These are phyloP conservation scores for Tenodera sinensis DNA, from an alignment of 2,888 invertebrate genomes.

Conservation along the genomic window DNA sequence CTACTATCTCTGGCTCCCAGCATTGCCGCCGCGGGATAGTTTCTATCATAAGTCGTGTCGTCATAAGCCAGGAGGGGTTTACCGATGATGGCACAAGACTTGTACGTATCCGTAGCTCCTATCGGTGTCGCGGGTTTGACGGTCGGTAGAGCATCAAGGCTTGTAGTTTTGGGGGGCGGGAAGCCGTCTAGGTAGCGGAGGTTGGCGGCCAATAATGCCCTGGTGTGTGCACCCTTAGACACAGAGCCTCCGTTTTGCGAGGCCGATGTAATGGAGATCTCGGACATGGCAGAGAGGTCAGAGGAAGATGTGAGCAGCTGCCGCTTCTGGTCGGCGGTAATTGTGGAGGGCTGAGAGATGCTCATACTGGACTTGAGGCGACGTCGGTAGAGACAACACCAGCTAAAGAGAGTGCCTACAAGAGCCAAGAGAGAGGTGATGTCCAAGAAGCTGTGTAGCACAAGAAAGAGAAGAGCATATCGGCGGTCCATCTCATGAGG, in stretches of 20 bases:
- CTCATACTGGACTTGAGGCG: slow-evolving; percentile 3
- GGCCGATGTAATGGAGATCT: slow-evolving; percentile 29
- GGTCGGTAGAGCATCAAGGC: neutral
- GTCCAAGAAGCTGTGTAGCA: slow-evolving; percentile 51
- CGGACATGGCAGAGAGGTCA: slow-evolving; percentile 36
- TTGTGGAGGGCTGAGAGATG: neutral
- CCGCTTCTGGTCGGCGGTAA: slow-evolving; percentile 11
- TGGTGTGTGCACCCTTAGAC: neutral
- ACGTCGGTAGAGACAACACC: slow-evolving; percentile 17
- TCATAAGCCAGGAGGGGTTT: neutral
- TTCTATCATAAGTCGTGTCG: slow-evolving; percentile 12
- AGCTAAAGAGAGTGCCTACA: slow-evolving; percentile 33
- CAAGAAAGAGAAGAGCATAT: slow-evolving; percentile 50
- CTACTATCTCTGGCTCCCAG: neutral
- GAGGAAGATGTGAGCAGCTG: slow-evolving; percentile 35
- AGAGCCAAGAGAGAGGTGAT: slow-evolving; percentile 48
- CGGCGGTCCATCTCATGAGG: slow-evolving; percentile 49
- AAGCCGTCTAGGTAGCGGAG: neutral
- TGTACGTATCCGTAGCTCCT: neutral
- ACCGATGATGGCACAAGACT: neutral
- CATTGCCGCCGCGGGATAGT: neutral
- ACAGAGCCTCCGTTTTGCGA: neutral
- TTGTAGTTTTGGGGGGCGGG: neutral
- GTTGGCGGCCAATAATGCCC: neutral
- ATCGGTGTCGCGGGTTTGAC: neutral